These are phyloP conservation scores for Periophthalmus magnuspinnatus DNA, from an alignment of 2,797 vertebrate genomes.

Conservation along the genomic window DNA sequence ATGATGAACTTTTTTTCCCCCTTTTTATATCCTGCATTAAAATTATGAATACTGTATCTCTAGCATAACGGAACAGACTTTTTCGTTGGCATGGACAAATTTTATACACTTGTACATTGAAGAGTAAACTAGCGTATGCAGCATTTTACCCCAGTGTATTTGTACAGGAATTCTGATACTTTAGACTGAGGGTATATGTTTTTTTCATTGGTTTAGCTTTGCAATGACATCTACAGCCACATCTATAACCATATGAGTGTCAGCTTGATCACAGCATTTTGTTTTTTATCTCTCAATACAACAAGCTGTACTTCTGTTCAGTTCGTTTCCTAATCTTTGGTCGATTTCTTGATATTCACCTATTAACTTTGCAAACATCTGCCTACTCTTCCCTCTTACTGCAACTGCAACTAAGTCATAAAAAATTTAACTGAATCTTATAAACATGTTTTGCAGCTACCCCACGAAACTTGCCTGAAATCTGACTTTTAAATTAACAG, in stretches of 20 bases:
- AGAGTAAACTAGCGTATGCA: slow-evolving; percentile 23
- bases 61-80: background rate
- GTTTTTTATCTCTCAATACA: background rate
- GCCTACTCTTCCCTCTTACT: background rate
- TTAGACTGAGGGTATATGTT: slow-evolving; percentile 9
- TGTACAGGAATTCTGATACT: slow-evolving; percentile 20
- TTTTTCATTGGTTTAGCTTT: background rate
- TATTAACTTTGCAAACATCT: background rate
- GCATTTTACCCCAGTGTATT: slow-evolving; percentile 28
- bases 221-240: background rate
- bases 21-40: background rate
- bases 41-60: background rate
- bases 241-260: background rate
- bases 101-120: slow-evolving; percentile 16
- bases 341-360: background rate
- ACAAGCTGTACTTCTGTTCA: background rate
- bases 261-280: background rate
- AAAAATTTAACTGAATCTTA: background rate
- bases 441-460: background rate
- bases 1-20: background rate
- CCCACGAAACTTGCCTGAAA: background rate
- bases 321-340: background rate
- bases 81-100: slow-evolving; percentile 20
- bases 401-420: background rate
- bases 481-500: background rate